Percentiles rank a stretch among this genome's conserved stretches.
These are phyloP conservation scores for Papilio glaucus DNA, from an alignment of 1,140 invertebrate genomes.

Conservation along the genomic window DNA sequence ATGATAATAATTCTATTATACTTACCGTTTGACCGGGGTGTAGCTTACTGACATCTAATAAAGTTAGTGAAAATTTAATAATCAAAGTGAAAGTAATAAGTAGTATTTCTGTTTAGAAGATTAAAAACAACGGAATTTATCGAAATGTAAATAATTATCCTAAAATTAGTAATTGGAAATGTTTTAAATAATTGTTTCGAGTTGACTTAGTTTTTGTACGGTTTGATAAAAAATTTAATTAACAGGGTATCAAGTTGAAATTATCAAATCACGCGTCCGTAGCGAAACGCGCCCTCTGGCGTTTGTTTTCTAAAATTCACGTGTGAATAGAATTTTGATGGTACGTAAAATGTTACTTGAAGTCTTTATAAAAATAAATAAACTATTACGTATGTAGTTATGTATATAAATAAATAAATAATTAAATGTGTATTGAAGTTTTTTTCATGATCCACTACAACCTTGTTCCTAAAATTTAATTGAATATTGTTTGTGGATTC, in stretches of 20 bases:
- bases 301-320: conserved; percentile 6
- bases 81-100: too few species aligned
- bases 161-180: conserved; percentile 37
- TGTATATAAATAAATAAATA: conserved; percentile 70
- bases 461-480: too few species aligned
- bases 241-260: conserved; percentile 55
- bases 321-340: background rate
- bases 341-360: conserved; percentile 34
- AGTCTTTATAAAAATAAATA: conserved; percentile 43
- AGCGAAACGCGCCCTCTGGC: too few species aligned
- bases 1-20: too few species aligned
- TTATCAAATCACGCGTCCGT: background rate
- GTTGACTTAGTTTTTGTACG: conserved; percentile 53
- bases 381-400: conserved; percentile 50
- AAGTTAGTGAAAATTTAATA: too few species aligned
- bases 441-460: conserved; percentile 42
- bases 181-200: conserved; percentile 46
- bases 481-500: too few species aligned
- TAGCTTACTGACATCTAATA: too few species aligned
- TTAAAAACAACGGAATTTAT: conserved; percentile 21
- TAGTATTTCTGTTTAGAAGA: background rate
- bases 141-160: conserved; percentile 39
- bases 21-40: too few species aligned
- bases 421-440: conserved; percentile 57
- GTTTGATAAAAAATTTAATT: conserved; percentile 50